Evolutionary conservation across 2,113 vertebrate genomes (phyloP), one percentile per base, ranked within the genome.

Genomic region (Probosciger aterrimus): DNA sequence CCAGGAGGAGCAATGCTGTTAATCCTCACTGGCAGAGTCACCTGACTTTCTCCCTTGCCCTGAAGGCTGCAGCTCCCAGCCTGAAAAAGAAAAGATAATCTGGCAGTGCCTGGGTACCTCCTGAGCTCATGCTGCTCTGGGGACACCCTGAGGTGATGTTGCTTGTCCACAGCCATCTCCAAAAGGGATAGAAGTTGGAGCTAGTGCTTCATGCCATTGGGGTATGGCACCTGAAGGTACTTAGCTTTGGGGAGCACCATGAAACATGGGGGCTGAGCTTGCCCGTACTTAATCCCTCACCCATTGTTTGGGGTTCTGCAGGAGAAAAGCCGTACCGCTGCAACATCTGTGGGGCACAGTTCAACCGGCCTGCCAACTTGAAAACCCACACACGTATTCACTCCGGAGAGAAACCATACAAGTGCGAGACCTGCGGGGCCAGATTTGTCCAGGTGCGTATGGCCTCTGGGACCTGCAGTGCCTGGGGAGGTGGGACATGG

Each of bases 381-480:
- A 99, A 99, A 97, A 99, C 99, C 7, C 99, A 99, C 82, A 99
- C 99, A 4, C 98, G 99, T 73, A 99, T 99, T 91, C 99, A 99
- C 98, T 99, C 99, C 2, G 99, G 99, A 90, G 99, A 99, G 96
- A 99, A 99, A 97, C 99, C 99, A 31, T 99, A 99, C 97, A 99
- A 99, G 97, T 99, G 99, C 9, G 99, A 99, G 95, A 99, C 99
- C 0, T 99, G 98, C 0, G 98, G 98, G 16, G 98, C 98, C 67
- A 97, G 98, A 90, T 98, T 98, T 62, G 98, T 98, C 27, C 98
- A 98, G 98, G 98, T 98, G 35, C 3, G 85, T 82, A 11, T 46
- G n/a, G 28, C 55, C 24, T 57, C 73, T 43, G 86, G 13, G 33
- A 33, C 39, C 76, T 3, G 0, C 43, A 12, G 46, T 33, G 44